Conservation (phyloP, 2,113 vertebrate species). For the human region GRCh38 chr17:2924001-2924500, state of each 20-base stretch:
- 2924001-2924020: conserved; percentile 22
- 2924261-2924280: not conserved
- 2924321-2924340: not conserved
- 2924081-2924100: not conserved
- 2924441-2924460: conserved; percentile 40
- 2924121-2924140: not conserved
- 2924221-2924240: not conserved
- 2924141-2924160: conserved; percentile 14
- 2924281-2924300: not conserved
- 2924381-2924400: conserved; percentile 60
- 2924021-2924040: not conserved
- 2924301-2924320: not conserved
- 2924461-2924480: not conserved
- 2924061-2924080: not conserved
- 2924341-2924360: not conserved
- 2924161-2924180: not conserved
- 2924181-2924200: not conserved
- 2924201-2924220: not conserved
- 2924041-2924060: conserved; percentile 7
- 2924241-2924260: not conserved
- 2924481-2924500: not conserved
- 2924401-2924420: conserved; percentile 35
- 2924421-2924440: conserved; percentile 61
- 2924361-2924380: not conserved
- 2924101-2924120: not conserved